These are phyloP conservation scores for Drosophila silvestris DNA, from an alignment of 2,888 invertebrate genomes.

Conservation along the genomic window DNA sequence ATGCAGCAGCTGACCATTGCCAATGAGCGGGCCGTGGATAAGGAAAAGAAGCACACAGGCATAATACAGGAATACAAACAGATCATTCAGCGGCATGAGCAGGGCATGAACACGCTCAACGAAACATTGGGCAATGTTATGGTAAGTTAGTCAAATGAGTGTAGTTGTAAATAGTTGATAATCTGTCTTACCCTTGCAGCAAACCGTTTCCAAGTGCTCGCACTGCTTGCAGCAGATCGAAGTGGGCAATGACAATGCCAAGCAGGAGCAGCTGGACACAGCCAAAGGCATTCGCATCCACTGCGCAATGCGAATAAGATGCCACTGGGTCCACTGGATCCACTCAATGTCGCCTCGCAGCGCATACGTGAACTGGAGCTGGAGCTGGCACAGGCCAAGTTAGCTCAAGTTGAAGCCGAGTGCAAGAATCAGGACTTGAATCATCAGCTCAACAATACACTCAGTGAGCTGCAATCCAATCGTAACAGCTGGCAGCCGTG, in stretches of 20 bases:
- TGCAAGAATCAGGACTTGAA: conserved; percentile 97
- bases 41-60: conserved; percentile 90
- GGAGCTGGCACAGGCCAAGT: conserved; percentile 97
- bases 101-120: conserved; percentile 89
- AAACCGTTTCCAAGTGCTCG: conserved; percentile 87
- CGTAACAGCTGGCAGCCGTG: conserved; percentile 92
- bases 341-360: conserved; percentile 82
- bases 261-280: conserved; percentile 16
- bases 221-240: conserved; percentile 74
- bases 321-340: conserved; percentile 84
- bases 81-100: conserved; percentile 94
- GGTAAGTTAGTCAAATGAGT: conserved; percentile 85
- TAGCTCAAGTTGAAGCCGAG: conserved; percentile 98
- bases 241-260: conserved; percentile 51
- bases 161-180: background rate
- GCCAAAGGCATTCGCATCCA: conserved; percentile 31
- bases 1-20: conserved; percentile 92
- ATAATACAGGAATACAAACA: conserved; percentile 97
- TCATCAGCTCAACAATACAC: conserved; percentile 94
- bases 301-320: conserved; percentile 73
- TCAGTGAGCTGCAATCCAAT: conserved; percentile 89
- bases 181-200: conserved; percentile 81
- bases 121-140: conserved; percentile 87
- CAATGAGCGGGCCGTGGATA: conserved; percentile 90
- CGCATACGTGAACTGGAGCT: conserved; percentile 95